These are phyloP conservation scores for Bombus pascuorum DNA, from an alignment of 1,140 invertebrate species.

Conservation along the genomic window DNA sequence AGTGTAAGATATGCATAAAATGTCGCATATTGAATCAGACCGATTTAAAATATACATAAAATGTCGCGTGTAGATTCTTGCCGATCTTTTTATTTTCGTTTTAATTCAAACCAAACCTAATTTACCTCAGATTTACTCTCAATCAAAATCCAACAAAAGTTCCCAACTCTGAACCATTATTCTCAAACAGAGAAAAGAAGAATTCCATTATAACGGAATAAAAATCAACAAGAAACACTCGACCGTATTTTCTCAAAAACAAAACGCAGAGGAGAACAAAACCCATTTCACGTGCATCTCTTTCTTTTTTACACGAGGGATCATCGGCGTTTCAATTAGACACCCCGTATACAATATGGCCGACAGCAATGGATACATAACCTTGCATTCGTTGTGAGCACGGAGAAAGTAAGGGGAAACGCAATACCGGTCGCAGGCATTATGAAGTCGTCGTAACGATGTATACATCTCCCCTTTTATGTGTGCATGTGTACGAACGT, in stretches of 20 bases:
- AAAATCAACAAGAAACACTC: not conserved
- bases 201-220: not conserved
- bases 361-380: not conserved
- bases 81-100: no score
- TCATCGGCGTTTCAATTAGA: constrained; percentile 25
- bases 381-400: not conserved
- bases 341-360: not conserved
- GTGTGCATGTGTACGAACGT: not conserved
- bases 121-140: no score
- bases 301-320: not conserved
- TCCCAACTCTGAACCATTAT: not conserved
- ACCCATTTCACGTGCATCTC: not conserved
- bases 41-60: no score
- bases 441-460: constrained; percentile 12
- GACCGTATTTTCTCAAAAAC: not conserved
- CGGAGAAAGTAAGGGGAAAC: not conserved
- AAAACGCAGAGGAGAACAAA: not conserved
- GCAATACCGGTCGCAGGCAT: constrained; percentile 16
- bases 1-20: no score
- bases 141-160: not conserved
- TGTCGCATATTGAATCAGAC: no score
- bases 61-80: no score
- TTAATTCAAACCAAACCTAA: not conserved
- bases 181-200: not conserved
- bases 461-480: no score